Evolutionary conservation across 2,888 invertebrate species (phyloP).

Genomic region (Drosophila gaucha): DNA sequence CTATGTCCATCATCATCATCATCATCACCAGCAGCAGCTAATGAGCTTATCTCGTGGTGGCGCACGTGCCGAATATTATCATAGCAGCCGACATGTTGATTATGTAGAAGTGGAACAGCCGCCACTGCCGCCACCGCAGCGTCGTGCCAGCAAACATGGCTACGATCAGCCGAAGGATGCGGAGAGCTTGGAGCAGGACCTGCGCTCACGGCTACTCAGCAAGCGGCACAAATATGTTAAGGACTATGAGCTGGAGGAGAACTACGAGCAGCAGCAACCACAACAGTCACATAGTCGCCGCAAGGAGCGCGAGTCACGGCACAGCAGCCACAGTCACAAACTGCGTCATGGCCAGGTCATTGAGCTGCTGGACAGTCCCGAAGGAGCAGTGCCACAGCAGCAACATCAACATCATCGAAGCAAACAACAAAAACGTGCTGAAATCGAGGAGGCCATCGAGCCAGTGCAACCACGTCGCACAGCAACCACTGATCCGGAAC

Average conservation of each 20-base stretch:
- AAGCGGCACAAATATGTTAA: conserved; percentile 89
- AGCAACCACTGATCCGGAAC: conserved; percentile 85
- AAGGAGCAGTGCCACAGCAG: conserved; percentile 64
- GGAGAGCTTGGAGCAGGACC: conserved; percentile 89
- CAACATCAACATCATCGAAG: conserved; percentile 45
- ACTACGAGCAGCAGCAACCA: conserved; percentile 65
- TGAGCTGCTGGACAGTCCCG: conserved; percentile 85
- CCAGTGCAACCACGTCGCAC: conserved; percentile 54
- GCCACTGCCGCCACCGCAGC: conserved; percentile 46
- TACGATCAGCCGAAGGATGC: conserved; percentile 83
- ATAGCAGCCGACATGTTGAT: conserved; percentile 65
- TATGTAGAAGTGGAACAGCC: conserved; percentile 60
- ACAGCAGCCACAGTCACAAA: conserved; percentile 58
- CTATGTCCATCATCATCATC: conserved; percentile 68
- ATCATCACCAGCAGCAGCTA: conserved; percentile 37
- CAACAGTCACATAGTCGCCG: conserved; percentile 55
- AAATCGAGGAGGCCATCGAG: conserved; percentile 64
- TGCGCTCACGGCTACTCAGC: conserved; percentile 90
- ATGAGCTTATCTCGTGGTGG: conserved; percentile 44
- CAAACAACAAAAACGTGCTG: conserved; percentile 75
- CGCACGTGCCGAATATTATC: conserved; percentile 54
- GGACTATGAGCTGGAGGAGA: conserved; percentile 80
- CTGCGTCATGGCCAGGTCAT: conserved; percentile 80
- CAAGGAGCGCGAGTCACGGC: conserved; percentile 67
- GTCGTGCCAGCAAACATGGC: conserved; percentile 68